These are phyloP conservation scores for Agapornis roseicollis DNA, from an alignment of 2,113 vertebrate species.

Conservation along the genomic window DNA sequence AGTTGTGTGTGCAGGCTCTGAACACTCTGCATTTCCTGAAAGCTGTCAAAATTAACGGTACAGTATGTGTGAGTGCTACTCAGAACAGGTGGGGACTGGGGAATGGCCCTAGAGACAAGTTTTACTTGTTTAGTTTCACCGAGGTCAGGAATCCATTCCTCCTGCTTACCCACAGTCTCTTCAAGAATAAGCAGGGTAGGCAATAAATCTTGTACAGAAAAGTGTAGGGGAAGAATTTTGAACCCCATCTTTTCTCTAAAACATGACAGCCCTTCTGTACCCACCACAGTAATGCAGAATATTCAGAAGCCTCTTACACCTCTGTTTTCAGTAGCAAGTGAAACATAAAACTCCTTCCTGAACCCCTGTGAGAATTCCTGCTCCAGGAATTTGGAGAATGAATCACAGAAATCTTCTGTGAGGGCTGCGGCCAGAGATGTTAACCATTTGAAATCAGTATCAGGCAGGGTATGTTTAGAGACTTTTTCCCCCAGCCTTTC, in stretches of 20 bases:
- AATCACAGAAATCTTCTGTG: neutral
- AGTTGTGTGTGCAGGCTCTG: neutral
- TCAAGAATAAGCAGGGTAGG: neutral
- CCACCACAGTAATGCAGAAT: neutral
- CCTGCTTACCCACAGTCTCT: neutral
- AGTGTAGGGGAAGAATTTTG: neutral
- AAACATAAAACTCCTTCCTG: neutral
- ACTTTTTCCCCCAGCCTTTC: neutral
- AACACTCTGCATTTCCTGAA: neutral
- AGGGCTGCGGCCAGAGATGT: neutral
- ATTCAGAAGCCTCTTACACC: neutral
- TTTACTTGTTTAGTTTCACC: neutral
- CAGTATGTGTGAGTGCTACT: neutral
- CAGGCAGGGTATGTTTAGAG: neutral
- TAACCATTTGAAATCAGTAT: neutral
- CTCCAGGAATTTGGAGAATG: neutral
- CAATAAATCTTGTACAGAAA: neutral
- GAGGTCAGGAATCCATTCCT: neutral
- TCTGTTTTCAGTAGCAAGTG: neutral
- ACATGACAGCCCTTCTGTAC: neutral
- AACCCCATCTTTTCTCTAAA: neutral
- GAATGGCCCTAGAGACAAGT: neutral
- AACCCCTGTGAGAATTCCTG: neutral
- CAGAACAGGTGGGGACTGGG: neutral
- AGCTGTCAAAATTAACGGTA: neutral